Base-by-base conservation (phyloP, 1,140 invertebrate genomes). In the Drosophila willistoni region DNA sequence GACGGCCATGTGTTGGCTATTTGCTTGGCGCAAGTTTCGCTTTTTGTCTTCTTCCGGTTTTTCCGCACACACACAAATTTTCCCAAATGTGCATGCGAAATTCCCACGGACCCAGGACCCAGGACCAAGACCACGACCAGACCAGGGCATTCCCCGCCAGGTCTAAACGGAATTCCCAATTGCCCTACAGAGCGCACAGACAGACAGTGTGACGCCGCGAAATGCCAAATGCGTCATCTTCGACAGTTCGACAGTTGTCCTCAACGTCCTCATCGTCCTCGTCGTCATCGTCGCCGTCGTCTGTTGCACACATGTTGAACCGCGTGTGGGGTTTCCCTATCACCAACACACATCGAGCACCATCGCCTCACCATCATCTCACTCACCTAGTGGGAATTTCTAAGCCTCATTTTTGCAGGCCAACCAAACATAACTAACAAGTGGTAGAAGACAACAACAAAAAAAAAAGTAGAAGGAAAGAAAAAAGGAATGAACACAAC, bases 181-280 rank as follows among this genome's bases (percentile, higher is more conserved):
- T 65, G 33, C 33, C 56, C 33, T 59, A 19, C 12, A 34, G 55
- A 6, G 22, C 4, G 13, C 17, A 6, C 14, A 29, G 29, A 29
- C 84, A 84, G 84, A 89, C 84, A 89, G 84, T 89, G 84, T 73
- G 84, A 81, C 84, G 85, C 74, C 84, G 74, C 47, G 5, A 29
- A 29, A 29, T n/a, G 12, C 59, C 13, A 64, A 29, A 29, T 51
- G 39, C 29, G 36, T 25, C 55, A 41, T 39, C 41, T 29, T 13
- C 34, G 44, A 29, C 34, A 36, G 34, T 36, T 29, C 25, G 25
- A 29, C 34, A 36, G 34, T 36, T 29, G 29, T 29, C 5, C 5
- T 29, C 34, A 36, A 2, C 7, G 34, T 36, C 9, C 34, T 36
- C 34, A 2, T 10, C 34, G 7, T 10, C 34, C 0, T 10, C 10